phyloP scores from a whole-genome alignment of 2,797 vertebrate species.

The Vultur gryphus region DNA sequence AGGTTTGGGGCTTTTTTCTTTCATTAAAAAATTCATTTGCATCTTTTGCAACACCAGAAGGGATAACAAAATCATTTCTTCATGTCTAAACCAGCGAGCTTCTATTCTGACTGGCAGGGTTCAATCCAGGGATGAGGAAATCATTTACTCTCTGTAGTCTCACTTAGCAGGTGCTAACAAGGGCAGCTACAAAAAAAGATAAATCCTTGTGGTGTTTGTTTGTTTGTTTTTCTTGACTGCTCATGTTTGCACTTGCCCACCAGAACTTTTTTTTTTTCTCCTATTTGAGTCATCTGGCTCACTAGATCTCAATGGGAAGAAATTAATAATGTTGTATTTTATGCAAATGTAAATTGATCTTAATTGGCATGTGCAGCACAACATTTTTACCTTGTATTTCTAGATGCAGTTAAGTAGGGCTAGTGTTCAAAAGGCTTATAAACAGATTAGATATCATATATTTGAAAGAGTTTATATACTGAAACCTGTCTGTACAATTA shows the following conservation, averaged over 20 bases:
- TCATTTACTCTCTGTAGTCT: background rate
- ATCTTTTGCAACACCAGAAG: background rate
- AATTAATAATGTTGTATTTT: background rate
- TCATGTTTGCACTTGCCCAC: background rate
- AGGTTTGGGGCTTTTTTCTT: background rate
- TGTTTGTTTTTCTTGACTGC: background rate
- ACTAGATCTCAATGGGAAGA: background rate
- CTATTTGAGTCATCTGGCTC: background rate
- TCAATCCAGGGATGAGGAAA: background rate
- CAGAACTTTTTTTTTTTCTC: background rate
- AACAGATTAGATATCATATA: background rate
- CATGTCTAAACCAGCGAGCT: background rate
- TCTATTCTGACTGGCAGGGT: background rate
- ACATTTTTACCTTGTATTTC: background rate
- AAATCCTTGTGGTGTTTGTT: background rate
- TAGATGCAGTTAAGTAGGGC: background rate
- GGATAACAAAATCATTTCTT: background rate
- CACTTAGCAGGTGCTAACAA: background rate
- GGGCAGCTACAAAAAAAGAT: background rate
- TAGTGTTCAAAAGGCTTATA: background rate
- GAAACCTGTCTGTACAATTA: background rate
- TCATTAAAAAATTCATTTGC: background rate
- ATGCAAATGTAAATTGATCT: background rate
- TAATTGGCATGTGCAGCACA: background rate
- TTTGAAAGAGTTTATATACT: background rate